Conservation (phyloP, 1,140 invertebrate species). For the Ceratina calcarata region DNA sequence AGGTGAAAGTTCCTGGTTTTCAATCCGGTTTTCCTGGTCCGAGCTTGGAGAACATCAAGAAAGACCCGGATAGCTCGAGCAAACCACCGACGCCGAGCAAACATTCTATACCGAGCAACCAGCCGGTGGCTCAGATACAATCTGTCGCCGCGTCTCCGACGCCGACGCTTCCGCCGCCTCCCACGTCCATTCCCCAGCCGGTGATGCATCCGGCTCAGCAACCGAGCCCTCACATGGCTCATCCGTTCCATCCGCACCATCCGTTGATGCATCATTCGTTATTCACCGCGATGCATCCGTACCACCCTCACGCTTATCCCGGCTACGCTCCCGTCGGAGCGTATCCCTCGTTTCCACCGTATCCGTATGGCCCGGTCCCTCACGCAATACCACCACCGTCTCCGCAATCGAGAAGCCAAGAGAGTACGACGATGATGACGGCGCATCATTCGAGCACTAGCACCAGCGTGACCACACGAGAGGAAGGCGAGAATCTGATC, state of each 20-base stretch:
- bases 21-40: constrained; percentile 80
- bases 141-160: constrained; percentile 79
- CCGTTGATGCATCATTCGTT: constrained; percentile 85
- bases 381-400: constrained; percentile 87
- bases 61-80: constrained; percentile 84
- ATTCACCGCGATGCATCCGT: constrained; percentile 85
- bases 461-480: constrained; percentile 81
- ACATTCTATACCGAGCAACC: constrained; percentile 69
- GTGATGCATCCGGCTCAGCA: constrained; percentile 86
- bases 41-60: constrained; percentile 87
- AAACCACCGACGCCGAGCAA: constrained; percentile 77
- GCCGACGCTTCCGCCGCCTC: constrained; percentile 82
- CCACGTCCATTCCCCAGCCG: constrained; percentile 85
- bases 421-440: constrained; percentile 86
- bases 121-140: constrained; percentile 71
- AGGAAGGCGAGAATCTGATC: constrained; percentile 80
- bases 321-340: constrained; percentile 82
- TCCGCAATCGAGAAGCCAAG: constrained; percentile 82
- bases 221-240: constrained; percentile 82
- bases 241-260: constrained; percentile 85
- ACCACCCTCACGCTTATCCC: constrained; percentile 86
- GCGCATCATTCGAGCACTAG: constrained; percentile 84
- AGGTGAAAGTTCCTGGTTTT: constrained; percentile 90
- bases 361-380: constrained; percentile 86
- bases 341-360: constrained; percentile 82